Conservation (phyloP, 37 sponge, comb jelly and placozoan species). For the Beroe ovata region DNA sequence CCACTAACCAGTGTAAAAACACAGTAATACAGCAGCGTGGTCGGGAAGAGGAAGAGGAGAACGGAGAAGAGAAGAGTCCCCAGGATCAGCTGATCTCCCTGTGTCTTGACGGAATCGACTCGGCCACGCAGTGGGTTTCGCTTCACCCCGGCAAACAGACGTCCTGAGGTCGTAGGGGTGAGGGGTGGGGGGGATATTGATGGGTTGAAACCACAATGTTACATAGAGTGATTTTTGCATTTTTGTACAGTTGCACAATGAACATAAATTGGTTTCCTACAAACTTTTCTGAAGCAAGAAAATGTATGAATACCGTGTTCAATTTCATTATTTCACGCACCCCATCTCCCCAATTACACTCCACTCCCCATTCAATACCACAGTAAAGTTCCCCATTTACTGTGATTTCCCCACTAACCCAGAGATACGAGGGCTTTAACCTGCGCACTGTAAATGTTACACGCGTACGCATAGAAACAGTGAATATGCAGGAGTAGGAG, state of each 20-base stretch:
- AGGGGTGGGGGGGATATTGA: too few relatives aligned
- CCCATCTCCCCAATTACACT: too few relatives aligned
- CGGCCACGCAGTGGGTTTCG: slow-evolving; percentile 12
- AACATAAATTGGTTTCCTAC: too few relatives aligned
- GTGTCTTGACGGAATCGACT: slow-evolving; percentile 57
- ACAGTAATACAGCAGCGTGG: slow-evolving; percentile 61
- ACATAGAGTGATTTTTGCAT: neutral
- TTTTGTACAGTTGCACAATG: neutral
- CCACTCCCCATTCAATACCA: too few relatives aligned
- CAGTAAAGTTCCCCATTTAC: too few relatives aligned
- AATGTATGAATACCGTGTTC: too few relatives aligned
- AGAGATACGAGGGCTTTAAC: slow-evolving; percentile 35
- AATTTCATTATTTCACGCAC: too few relatives aligned
- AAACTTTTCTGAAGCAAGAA: too few relatives aligned
- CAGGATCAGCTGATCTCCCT: slow-evolving; percentile 65
- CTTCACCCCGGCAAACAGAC: slow-evolving; percentile 54
- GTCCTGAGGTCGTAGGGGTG: slow-evolving; percentile 38
- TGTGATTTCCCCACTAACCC: slow-evolving; percentile 11
- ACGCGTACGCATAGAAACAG: slow-evolving; percentile 65
- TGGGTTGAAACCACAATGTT: too few relatives aligned
- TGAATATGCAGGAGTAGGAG: slow-evolving; percentile 29
- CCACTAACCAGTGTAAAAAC: slow-evolving; percentile 58
- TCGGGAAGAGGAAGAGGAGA: slow-evolving; percentile 67
- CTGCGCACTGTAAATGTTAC: slow-evolving; percentile 55
- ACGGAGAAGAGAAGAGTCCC: slow-evolving; percentile 64